These are phyloP conservation scores for Trichonephila clavata DNA, from an alignment of 1,140 invertebrate genomes.

Conservation along the genomic window DNA sequence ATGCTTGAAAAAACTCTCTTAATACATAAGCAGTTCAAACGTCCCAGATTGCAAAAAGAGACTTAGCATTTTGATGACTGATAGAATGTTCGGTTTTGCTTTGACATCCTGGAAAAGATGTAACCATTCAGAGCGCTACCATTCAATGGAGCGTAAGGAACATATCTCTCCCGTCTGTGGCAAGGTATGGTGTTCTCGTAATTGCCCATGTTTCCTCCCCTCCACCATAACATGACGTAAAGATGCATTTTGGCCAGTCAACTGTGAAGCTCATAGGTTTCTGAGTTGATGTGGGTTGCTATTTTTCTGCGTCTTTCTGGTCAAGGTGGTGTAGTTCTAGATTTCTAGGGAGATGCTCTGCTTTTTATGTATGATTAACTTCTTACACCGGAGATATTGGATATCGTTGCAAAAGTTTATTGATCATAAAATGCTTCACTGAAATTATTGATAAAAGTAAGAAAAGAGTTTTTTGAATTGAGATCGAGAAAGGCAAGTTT, in stretches of 20 bases:
- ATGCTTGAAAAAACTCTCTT: not conserved
- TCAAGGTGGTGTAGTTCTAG: not conserved
- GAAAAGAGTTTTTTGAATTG: too few species aligned
- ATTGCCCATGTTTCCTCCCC: conserved; percentile 54
- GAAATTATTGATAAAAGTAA: too few species aligned
- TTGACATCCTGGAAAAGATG: conserved; percentile 51
- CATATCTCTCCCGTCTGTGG: conserved; percentile 37
- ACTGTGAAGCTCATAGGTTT: conserved; percentile 53
- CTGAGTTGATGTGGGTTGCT: not conserved
- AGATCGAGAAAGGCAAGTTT: too few species aligned
- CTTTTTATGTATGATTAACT: too few species aligned
- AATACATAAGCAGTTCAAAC: not conserved
- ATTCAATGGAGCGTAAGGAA: conserved; percentile 49
- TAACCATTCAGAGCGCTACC: conserved; percentile 12
- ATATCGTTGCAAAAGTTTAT: too few species aligned
- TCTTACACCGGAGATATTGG: too few species aligned
- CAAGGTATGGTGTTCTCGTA: conserved; percentile 48
- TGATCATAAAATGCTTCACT: too few species aligned
- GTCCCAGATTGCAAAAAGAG: not conserved
- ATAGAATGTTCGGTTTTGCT: conserved; percentile 23
- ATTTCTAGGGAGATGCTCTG: not conserved
- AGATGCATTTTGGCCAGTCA: conserved; percentile 35
- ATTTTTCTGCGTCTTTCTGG: not conserved
- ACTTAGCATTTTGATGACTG: conserved; percentile 23
- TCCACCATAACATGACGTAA: conserved; percentile 20